Conservation (phyloP, 2,797 vertebrate genomes). For the Tragopan temminckii region DNA sequence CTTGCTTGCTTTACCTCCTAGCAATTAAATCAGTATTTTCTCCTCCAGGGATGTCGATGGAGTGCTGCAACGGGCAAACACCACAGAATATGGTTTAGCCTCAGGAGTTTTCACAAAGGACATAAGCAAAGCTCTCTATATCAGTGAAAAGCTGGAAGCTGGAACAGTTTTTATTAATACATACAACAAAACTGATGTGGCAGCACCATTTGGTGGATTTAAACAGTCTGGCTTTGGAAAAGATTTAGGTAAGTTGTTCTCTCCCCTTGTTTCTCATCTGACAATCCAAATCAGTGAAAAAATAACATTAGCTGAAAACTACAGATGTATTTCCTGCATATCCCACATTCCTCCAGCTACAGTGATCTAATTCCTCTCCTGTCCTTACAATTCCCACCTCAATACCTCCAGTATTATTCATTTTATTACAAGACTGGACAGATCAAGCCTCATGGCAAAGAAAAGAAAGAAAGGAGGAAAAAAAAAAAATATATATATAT, state of each 20-base stretch:
- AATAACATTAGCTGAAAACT: neutral
- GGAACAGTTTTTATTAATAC: conserved; percentile 88
- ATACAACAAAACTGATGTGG: conserved; percentile 88
- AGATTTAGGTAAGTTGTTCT: conserved; percentile 80
- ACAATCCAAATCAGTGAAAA: neutral
- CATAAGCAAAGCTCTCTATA: conserved; percentile 85
- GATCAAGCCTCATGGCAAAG: neutral
- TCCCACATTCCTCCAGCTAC: neutral
- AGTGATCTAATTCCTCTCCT: neutral
- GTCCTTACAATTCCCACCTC: neutral
- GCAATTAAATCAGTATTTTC: neutral
- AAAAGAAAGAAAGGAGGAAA: too few species aligned
- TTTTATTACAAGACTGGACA: neutral
- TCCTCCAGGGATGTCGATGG: conserved; percentile 81
- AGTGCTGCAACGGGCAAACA: conserved; percentile 82
- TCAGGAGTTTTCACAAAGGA: conserved; percentile 87
- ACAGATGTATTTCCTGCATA: neutral
- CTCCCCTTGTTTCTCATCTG: neutral
- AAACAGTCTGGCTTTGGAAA: conserved; percentile 88
- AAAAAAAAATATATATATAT: too few species aligned
- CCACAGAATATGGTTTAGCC: conserved; percentile 85
- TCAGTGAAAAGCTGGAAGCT: conserved; percentile 84
- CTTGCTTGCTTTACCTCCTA: neutral
- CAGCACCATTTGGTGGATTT: conserved; percentile 86
- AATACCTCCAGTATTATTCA: neutral